Evolutionary conservation across 1,140 invertebrate genomes (phyloP).

Genomic region (Phymorhynchus buccinoides): DNA sequence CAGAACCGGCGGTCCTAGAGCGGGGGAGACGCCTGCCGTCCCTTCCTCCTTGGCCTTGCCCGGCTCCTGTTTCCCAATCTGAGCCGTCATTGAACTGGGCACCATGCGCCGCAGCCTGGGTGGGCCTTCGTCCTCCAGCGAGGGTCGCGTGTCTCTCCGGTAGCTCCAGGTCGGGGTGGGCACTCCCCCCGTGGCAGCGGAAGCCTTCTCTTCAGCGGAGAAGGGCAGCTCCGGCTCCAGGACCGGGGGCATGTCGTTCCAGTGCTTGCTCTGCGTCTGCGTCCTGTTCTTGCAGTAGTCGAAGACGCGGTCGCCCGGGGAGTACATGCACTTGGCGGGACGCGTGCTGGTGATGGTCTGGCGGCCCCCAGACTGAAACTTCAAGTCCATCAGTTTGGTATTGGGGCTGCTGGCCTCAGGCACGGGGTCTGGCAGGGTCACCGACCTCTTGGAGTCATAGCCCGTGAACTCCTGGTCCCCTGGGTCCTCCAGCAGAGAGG

Average conservation of each 20-base stretch:
- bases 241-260: constrained; percentile 31
- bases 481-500: neutral
- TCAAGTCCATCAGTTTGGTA: constrained; percentile 19
- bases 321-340: constrained; percentile 4
- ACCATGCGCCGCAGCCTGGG: constrained; percentile 35
- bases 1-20: neutral
- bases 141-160: constrained; percentile 31
- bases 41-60: neutral
- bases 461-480: neutral
- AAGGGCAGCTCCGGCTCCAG: neutral
- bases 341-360: constrained; percentile 24
- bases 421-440: neutral
- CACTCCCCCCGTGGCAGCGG: neutral
- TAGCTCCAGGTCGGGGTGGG: constrained; percentile 48
- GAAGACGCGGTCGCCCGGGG: constrained; percentile 8
- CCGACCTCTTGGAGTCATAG: neutral
- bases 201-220: neutral
- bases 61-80: neutral
- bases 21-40: neutral
- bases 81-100: constrained; percentile 3
- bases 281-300: neutral
- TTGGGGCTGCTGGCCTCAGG: neutral
- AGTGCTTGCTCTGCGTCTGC: neutral
- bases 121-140: constrained; percentile 15
- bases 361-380: neutral